Percentiles rank a stretch among this genome's conserved stretches.
Evolutionary conservation across 2,888 invertebrate species (phyloP).

Genomic region (Lepidocyrtinus sp.): DNA sequence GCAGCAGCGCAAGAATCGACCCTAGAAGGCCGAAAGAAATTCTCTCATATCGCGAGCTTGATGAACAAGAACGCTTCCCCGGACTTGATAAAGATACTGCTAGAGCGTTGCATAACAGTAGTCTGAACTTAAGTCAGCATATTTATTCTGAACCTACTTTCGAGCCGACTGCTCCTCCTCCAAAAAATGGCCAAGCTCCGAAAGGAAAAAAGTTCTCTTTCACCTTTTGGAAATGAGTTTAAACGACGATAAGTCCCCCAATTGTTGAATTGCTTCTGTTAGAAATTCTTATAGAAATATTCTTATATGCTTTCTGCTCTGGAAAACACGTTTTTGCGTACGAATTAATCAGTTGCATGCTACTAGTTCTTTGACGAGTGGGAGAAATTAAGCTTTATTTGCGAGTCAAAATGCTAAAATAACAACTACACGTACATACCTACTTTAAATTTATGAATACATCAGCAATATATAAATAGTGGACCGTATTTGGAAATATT

Average conservation of each 20-base stretch:
- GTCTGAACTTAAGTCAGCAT: conserved; percentile 68
- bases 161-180: conserved; percentile 47
- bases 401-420: neutral
- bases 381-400: too few species aligned
- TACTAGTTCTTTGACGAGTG: too few species aligned
- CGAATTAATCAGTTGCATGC: neutral
- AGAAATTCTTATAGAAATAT: neutral
- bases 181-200: conserved; percentile 45
- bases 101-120: conserved; percentile 70
- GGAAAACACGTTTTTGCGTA: neutral
- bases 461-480: neutral
- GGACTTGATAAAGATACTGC: conserved; percentile 75
- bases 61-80: conserved; percentile 76
- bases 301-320: neutral
- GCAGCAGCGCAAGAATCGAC: conserved; percentile 33
- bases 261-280: neutral
- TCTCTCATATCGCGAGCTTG: conserved; percentile 74
- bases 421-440: neutral
- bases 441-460: neutral
- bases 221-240: conserved; percentile 69
- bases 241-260: neutral
- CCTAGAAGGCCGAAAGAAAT: conserved; percentile 49
- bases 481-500: too few species aligned
- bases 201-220: conserved; percentile 68
- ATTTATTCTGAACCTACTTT: conserved; percentile 70